Conservation (phyloP, 2,113 vertebrate genomes). For the Sinocyclocheilus anshuiensis region DNA sequence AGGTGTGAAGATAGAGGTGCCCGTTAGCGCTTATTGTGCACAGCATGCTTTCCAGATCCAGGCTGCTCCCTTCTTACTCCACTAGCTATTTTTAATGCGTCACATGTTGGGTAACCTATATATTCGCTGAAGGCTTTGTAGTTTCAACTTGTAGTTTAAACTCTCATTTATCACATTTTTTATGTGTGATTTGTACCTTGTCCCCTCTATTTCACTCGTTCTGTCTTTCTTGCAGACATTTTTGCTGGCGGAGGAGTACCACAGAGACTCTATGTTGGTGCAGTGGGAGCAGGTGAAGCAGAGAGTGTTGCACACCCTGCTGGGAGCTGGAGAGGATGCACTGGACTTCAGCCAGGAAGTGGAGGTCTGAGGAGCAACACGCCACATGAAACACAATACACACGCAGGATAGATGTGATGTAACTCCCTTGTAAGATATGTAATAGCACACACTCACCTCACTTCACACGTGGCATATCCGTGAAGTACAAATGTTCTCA, state of each 20-base stretch:
- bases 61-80: slow-evolving; percentile 32
- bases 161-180: not conserved
- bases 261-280: slow-evolving; percentile 96
- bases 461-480: not conserved
- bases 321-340: slow-evolving; percentile 94
- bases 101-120: slow-evolving; percentile 54
- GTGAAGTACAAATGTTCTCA: not conserved
- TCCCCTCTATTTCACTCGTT: not conserved
- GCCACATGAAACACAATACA: not conserved
- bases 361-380: slow-evolving; percentile 78
- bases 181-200: not conserved
- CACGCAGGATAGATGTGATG: not conserved
- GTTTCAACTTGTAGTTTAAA: not conserved
- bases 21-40: slow-evolving; percentile 40
- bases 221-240: slow-evolving; percentile 83
- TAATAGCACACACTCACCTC: not conserved
- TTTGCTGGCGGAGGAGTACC: slow-evolving; percentile 94
- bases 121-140: slow-evolving; percentile 39
- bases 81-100: slow-evolving; percentile 53
- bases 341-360: slow-evolving; percentile 95
- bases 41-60: slow-evolving; percentile 36
- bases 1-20: slow-evolving; percentile 22
- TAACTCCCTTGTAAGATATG: not conserved
- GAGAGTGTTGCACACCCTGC: slow-evolving; percentile 92
- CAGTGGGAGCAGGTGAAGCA: slow-evolving; percentile 99